Evolutionary conservation across 2,797 vertebrate species (phyloP).

Genomic region (Loris lydekkerianus): DNA sequence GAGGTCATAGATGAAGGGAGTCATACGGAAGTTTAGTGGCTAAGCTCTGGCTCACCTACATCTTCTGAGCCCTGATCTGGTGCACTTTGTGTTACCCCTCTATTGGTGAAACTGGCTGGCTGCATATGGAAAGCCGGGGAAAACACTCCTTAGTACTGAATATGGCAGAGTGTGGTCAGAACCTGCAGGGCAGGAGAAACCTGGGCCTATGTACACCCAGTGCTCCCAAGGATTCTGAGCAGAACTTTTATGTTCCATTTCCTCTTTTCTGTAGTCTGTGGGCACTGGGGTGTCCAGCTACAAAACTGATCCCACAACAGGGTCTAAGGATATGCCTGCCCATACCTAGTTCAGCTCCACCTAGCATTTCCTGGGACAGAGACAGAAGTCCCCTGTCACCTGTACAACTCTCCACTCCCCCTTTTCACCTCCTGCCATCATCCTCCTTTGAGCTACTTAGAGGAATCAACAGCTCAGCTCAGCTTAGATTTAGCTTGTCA

Average conservation of each 20-base stretch:
- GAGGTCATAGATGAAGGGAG: not conserved
- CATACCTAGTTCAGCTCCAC: not conserved
- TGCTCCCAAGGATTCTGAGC: not conserved
- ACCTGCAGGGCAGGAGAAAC: not conserved
- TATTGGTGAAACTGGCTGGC: not conserved
- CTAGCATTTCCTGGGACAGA: not conserved
- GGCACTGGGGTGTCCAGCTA: not conserved
- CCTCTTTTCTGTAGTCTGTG: not conserved
- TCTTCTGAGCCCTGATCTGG: not conserved
- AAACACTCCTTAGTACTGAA: not conserved
- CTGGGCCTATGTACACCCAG: not conserved
- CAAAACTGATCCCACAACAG: not conserved
- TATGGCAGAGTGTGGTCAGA: too few species aligned
- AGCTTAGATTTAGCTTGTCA: slow-evolving; percentile 61
- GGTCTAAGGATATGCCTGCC: not conserved
- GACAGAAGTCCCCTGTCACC: not conserved
- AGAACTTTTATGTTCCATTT: not conserved
- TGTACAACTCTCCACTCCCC: not conserved
- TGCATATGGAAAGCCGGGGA: not conserved
- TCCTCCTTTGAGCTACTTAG: slow-evolving; percentile 70
- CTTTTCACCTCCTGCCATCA: not conserved
- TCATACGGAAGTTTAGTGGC: slow-evolving; percentile 7
- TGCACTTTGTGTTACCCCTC: not conserved
- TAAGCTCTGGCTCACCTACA: not conserved
- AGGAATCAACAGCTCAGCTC: slow-evolving; percentile 63